A percentile compares a stretch with the other conserved stretches of the same genome.
Evolutionary conservation across 2,113 vertebrate genomes (phyloP).

Genomic region (Laterallus jamaicensis): DNA sequence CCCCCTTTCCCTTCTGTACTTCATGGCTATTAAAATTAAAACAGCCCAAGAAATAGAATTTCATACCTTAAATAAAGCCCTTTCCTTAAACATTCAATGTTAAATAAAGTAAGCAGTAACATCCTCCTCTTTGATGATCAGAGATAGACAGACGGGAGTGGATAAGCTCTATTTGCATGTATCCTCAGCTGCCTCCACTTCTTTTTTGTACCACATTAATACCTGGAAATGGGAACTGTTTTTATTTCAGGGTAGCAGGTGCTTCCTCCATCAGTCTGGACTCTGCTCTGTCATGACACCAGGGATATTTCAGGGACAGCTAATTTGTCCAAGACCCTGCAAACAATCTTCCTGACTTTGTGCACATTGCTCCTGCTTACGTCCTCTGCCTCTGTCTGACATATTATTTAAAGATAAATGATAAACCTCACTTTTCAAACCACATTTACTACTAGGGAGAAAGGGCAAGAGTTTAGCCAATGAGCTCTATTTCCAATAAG

Average conservation of each 20-base stretch:
- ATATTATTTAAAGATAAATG: neutral
- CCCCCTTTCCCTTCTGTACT: neutral
- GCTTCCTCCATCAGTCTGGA: neutral
- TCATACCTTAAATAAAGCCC: neutral
- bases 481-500: neutral
- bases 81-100: neutral
- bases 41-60: neutral
- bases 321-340: neutral
- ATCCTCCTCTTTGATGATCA: neutral
- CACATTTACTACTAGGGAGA: neutral
- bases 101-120: neutral
- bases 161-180: neutral
- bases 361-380: neutral
- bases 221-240: neutral
- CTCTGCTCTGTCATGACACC: neutral
- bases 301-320: neutral
- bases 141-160: neutral
- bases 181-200: neutral
- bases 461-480: neutral
- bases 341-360: neutral
- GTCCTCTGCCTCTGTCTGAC: neutral
- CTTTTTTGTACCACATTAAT: neutral
- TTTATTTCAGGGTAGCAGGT: neutral
- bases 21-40: neutral
- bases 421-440: neutral